A percentile compares a stretch with the other conserved stretches of the same genome.
Conservation (phyloP, 2,797 vertebrate genomes). For the Sorex maritimensis region DNA sequence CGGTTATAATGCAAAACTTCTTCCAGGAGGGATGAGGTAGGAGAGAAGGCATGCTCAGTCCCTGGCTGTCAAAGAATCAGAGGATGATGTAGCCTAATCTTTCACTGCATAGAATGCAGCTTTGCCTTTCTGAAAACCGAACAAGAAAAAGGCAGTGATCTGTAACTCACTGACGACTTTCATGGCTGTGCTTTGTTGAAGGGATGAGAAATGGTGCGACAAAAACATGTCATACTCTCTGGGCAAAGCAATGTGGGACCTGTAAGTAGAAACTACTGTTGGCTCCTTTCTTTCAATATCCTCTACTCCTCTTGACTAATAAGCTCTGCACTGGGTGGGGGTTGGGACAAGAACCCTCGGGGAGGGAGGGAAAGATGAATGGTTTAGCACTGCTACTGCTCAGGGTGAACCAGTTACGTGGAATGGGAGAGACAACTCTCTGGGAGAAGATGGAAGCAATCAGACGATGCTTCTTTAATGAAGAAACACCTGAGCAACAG, state of each 20-base stretch:
- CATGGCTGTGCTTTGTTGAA: constrained; percentile 31
- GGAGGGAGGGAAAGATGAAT: not conserved
- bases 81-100: not conserved
- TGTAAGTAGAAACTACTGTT: not conserved
- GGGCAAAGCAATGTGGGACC: not conserved
- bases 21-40: not conserved
- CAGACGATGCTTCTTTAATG: not conserved
- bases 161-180: constrained; percentile 17
- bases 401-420: not conserved
- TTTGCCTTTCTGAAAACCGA: constrained; percentile 63
- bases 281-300: not conserved
- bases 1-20: not conserved
- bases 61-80: not conserved
- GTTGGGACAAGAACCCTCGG: not conserved
- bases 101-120: constrained; percentile 58
- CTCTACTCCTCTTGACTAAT: not conserved
- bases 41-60: constrained; percentile 6
- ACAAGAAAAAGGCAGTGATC: constrained; percentile 12
- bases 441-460: not conserved
- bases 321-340: not conserved
- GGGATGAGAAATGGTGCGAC: not conserved
- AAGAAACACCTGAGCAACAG: not conserved
- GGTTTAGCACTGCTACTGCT: not conserved
- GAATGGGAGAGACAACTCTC: not conserved
- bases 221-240: not conserved